Evolutionary conservation across 2,113 vertebrate genomes (phyloP).

Genomic region (Ifrita kowaldi): DNA sequence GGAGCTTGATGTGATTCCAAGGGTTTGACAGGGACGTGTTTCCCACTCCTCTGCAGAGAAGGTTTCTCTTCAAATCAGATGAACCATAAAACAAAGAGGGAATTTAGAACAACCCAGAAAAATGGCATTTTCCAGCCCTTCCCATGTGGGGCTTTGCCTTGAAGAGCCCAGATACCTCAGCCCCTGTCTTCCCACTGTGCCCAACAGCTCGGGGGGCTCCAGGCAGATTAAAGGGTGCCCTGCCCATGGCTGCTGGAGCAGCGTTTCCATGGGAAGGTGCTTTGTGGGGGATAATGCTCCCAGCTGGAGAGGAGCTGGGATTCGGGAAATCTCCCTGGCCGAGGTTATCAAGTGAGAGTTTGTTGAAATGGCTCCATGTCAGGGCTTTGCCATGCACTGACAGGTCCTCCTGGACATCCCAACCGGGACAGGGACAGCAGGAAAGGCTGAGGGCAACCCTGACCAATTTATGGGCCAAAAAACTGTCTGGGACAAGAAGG

Average conservation of each 20-base stretch:
- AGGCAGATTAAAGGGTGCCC: background rate
- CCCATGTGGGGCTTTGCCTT: background rate
- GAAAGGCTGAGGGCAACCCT: background rate
- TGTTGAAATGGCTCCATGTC: background rate
- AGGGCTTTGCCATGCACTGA: background rate
- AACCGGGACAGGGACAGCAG: background rate
- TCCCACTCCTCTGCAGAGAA: background rate
- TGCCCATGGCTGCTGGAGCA: background rate
- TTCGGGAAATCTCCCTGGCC: background rate
- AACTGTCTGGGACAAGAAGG: background rate
- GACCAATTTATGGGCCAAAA: background rate
- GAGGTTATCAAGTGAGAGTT: background rate
- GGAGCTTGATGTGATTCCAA: background rate
- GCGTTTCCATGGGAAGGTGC: background rate
- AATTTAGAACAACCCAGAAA: conserved; percentile 40
- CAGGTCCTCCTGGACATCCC: background rate
- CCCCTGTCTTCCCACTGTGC: background rate
- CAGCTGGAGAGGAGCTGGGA: background rate
- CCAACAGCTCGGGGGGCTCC: background rate
- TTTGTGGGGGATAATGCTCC: background rate
- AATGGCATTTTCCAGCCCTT: background rate
- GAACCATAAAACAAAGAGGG: conserved; percentile 43
- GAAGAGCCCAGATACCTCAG: background rate
- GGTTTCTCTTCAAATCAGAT: conserved; percentile 9
- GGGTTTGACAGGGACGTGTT: background rate